Conservation (phyloP, 2,888 invertebrate genomes). For the Eubasilissa splendida region DNA sequence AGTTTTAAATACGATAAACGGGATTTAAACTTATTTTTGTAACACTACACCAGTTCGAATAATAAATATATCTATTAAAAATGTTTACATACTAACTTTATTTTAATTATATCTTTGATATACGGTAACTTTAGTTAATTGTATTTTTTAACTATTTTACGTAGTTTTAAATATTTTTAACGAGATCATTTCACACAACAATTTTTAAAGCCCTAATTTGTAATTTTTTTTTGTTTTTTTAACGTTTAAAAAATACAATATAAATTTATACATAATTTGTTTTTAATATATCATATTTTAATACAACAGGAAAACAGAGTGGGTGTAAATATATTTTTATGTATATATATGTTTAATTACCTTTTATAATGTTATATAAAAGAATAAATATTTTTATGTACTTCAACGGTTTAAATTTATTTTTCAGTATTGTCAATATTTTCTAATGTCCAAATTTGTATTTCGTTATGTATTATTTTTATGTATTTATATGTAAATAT, state of each 20-base stretch:
- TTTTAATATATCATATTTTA: slow-evolving; percentile 1
- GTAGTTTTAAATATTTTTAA: slow-evolving; percentile 17
- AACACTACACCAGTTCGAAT: not conserved
- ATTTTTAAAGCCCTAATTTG: slow-evolving; percentile 26
- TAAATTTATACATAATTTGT: not conserved
- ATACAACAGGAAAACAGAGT: slow-evolving; percentile 20
- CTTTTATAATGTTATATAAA: slow-evolving; percentile 19
- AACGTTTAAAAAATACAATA: not conserved
- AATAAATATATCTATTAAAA: not conserved
- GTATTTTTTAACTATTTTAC: not conserved
- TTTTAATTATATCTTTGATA: slow-evolving; percentile 18
- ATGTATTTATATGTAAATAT: too few relatives aligned
- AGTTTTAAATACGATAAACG: not conserved
- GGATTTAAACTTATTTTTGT: not conserved
- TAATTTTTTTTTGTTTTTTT: slow-evolving; percentile 17
- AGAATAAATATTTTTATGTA: slow-evolving; percentile 19
- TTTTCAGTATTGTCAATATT: not conserved
- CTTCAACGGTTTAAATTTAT: not conserved
- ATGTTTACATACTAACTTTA: not conserved
- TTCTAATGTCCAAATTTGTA: slow-evolving; percentile 1
- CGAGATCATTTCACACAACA: slow-evolving; percentile 24
- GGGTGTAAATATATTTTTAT: slow-evolving; percentile 36
- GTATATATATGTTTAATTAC: not conserved
- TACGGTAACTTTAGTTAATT: slow-evolving; percentile 9
- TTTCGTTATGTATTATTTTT: not conserved